phyloP scores from a whole-genome alignment of 2,888 invertebrate species.

The Netelia melanura region DNA sequence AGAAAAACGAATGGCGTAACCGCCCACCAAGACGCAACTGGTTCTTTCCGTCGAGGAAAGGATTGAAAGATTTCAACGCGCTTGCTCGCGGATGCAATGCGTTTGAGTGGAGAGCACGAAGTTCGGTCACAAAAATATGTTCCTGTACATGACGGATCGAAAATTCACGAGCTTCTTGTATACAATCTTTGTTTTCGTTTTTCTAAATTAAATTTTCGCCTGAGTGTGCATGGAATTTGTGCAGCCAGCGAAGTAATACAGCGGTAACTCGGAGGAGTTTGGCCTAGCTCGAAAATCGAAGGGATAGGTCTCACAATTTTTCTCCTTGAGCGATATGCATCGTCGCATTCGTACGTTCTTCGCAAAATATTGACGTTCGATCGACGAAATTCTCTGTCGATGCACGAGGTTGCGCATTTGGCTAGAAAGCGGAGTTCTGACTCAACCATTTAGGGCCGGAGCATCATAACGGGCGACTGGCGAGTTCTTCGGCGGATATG shows the following conservation, averaged over 20 bases:
- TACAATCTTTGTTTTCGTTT: too few relatives aligned
- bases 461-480: conserved; percentile 68
- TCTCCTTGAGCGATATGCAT: neutral
- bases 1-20: too few relatives aligned
- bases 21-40: too few relatives aligned
- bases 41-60: neutral
- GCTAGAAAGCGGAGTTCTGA: conserved; percentile 10
- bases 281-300: neutral
- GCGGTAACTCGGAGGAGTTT: conserved; percentile 2
- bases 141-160: neutral
- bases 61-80: neutral
- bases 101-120: neutral
- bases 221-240: neutral
- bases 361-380: neutral
- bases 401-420: conserved; percentile 14
- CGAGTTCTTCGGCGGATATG: conserved; percentile 61
- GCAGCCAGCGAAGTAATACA: neutral
- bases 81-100: conserved; percentile 20
- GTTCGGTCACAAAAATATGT: neutral
- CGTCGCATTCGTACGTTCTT: neutral
- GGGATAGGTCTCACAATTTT: neutral
- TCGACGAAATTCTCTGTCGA: neutral
- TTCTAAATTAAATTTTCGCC: neutral
- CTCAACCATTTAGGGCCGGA: conserved; percentile 67
- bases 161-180: conserved; percentile 21